These are phyloP conservation scores for Tursiops truncatus DNA, from an alignment of 2,113 vertebrate genomes.

Conservation along the genomic window DNA sequence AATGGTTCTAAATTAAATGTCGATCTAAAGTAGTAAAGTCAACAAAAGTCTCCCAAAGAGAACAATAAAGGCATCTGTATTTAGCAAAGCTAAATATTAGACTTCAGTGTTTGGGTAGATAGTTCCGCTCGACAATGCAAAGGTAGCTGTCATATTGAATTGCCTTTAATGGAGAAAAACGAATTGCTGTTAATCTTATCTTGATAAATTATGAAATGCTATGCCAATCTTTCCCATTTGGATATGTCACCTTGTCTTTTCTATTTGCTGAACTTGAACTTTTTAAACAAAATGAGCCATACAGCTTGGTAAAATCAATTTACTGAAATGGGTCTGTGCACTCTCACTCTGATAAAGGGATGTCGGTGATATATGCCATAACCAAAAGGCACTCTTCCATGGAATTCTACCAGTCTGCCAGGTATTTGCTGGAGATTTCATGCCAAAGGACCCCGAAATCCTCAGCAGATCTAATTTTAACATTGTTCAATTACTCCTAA, in stretches of 20 bases:
- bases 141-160: not conserved
- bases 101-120: not conserved
- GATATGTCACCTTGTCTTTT: not conserved
- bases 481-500: not conserved
- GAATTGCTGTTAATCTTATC: not conserved
- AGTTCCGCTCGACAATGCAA: not conserved
- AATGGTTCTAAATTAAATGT: not conserved
- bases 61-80: not conserved
- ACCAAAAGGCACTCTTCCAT: not conserved
- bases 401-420: not conserved
- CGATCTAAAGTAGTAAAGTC: not conserved
- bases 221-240: not conserved
- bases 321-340: not conserved
- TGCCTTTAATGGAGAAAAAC: slow-evolving; percentile 36
- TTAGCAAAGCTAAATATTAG: slow-evolving; percentile 6
- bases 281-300: slow-evolving; percentile 17
- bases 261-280: not conserved
- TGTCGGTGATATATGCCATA: not conserved
- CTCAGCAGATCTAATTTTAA: not conserved
- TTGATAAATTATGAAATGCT: slow-evolving; percentile 46
- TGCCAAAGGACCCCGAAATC: not conserved
- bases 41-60: not conserved
- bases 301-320: not conserved
- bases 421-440: not conserved
- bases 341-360: not conserved